These are phyloP conservation scores for Drosophila putrida DNA, from an alignment of 2,888 invertebrate genomes.

Conservation along the genomic window DNA sequence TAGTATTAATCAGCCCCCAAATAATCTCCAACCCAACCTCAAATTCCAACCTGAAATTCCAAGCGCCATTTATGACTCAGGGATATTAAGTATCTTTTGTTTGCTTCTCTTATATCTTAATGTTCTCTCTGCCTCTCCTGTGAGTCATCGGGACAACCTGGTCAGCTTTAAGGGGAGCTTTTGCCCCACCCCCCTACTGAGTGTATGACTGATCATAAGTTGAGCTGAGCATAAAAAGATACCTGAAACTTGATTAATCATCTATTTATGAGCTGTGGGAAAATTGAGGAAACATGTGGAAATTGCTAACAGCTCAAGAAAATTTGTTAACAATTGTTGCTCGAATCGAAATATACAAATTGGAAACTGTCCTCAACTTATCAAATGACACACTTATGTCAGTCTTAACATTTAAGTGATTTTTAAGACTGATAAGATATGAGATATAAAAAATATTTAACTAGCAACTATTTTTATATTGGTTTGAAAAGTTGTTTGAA, in stretches of 20 bases:
- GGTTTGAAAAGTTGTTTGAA: not conserved
- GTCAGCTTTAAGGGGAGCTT: slow-evolving; percentile 7
- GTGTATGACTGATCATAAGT: slow-evolving; percentile 20
- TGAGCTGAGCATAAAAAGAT: not conserved
- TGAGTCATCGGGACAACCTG: slow-evolving; percentile 51
- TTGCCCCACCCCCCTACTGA: not conserved
- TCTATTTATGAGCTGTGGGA: not conserved
- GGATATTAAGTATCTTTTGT: slow-evolving; percentile 41
- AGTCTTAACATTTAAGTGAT: slow-evolving; percentile 1
- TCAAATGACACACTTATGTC: slow-evolving; percentile 28
- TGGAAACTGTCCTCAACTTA: slow-evolving; percentile 6
- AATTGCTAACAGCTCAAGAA: not conserved
- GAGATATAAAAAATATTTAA: not conserved
- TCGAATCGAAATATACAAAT: slow-evolving; percentile 2
- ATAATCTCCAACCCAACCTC: not conserved
- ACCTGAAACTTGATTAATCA: slow-evolving; percentile 13
- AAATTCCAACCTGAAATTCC: not conserved
- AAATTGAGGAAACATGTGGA: slow-evolving; percentile 1
- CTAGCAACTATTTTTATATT: not conserved
- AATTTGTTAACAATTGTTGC: not conserved
- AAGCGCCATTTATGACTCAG: slow-evolving; percentile 58
- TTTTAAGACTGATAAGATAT: slow-evolving; percentile 5
- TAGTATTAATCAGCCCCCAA: not conserved
- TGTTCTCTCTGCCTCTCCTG: slow-evolving; percentile 49
- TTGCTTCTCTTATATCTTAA: slow-evolving; percentile 43